Evolutionary conservation across 2,113 vertebrate species (phyloP).

Genomic region (Ibidorhyncha struthersii): DNA sequence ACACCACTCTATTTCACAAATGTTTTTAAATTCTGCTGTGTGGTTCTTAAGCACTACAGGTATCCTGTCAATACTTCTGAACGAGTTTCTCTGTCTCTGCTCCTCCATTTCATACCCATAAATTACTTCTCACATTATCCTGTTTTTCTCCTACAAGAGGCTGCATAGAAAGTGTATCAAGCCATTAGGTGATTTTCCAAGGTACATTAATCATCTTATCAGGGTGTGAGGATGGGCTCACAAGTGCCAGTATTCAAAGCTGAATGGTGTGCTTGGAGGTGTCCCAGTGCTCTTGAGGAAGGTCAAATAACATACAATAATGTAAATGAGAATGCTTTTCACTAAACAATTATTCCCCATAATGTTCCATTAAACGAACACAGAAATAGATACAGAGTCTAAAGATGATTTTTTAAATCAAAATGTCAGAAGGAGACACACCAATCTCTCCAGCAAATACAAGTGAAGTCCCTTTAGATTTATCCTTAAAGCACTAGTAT

Average conservation of each 20-base stretch:
- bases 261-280: background rate
- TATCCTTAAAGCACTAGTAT: background rate
- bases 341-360: background rate
- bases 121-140: background rate
- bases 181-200: slow-evolving; percentile 27
- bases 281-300: background rate
- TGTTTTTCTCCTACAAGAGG: background rate
- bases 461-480: background rate
- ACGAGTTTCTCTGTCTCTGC: background rate
- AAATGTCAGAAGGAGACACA: background rate
- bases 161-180: background rate
- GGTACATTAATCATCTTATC: slow-evolving; percentile 1
- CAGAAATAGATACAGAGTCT: background rate
- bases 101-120: background rate
- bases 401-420: background rate
- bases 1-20: background rate
- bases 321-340: slow-evolving; percentile 1
- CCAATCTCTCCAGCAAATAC: background rate
- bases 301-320: background rate
- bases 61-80: background rate
- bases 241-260: background rate
- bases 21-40: background rate
- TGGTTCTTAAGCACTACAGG: background rate
- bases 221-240: background rate
- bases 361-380: background rate